Evolutionary conservation across 2,113 vertebrate genomes (phyloP), one percentile per base, ranked within the genome.

Genomic region (Eurystomus gularis): DNA sequence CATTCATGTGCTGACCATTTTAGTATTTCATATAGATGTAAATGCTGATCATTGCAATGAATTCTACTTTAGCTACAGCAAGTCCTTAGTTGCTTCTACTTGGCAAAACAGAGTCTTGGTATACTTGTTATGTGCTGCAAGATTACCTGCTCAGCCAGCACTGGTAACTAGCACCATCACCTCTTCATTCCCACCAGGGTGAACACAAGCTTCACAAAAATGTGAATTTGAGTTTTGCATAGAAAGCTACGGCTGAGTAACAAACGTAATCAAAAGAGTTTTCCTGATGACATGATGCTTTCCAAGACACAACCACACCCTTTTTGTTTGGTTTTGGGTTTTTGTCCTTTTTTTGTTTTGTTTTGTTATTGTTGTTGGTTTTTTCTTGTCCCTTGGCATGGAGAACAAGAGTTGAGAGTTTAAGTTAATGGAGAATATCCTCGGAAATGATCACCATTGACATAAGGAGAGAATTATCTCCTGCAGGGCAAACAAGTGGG

Each of bases 371-470:
- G n/a, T n/a, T n/a, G n/a, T n/a, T n/a, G n/a, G n/a, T n/a, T n/a
- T n/a, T n/a, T n/a, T n/a, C n/a, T n/a, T n/a, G n/a, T n/a, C n/a
- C 40, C 26, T 86, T 89, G 70, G 62, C 73, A 92, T 26, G 3
- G 25, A 89, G 49, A 95, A 82, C 31, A 90, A 89, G 76, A 52
- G n/a, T 29, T 69, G 48, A 71, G 18, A 65, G 25, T 58, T 85
- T 82, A 84, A 96, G 64, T 75, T 81, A 94, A 55, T 72, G 40
- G 86, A 86, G 93, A 93, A 91, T 79, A 94, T 81, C 81, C 66
- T 86, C 64, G 39, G 68, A 94, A 95, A 83, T 24, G 83, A 92
- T 62, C 28, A 37, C 20, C 25, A 88, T 1, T 66, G 44, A 80
- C 58, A 70, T 17, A 35, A 64, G 4, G 11, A 72, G 21, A 73